Evolutionary conservation across 2,888 invertebrate genomes (phyloP).

Genomic region (Candidula unifasciata): DNA sequence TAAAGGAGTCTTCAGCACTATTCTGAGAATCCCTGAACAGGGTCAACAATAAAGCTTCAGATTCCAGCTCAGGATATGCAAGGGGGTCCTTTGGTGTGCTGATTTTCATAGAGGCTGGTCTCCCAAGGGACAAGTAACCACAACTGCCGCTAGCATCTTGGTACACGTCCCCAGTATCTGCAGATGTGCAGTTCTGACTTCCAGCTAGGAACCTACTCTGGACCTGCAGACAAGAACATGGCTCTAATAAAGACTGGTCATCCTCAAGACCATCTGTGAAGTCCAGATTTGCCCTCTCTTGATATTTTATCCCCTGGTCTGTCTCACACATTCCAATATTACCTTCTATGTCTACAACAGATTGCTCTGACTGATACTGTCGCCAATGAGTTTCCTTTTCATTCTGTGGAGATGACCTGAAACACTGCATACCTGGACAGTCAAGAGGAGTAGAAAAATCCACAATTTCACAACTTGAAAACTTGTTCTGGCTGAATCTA

Average conservation of each 20-base stretch:
- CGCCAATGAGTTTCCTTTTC: background rate
- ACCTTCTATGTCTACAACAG: background rate
- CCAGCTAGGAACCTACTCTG: background rate
- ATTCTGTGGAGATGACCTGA: background rate
- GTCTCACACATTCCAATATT: background rate
- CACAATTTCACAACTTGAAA: background rate
- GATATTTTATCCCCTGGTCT: background rate
- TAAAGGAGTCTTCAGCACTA: too few relatives aligned
- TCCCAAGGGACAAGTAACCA: too few relatives aligned
- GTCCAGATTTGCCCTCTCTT: background rate
- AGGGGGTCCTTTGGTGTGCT: too few relatives aligned
- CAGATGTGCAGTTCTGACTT: background rate
- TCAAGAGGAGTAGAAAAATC: background rate
- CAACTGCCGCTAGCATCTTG: too few relatives aligned
- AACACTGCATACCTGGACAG: background rate
- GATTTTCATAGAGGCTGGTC: too few relatives aligned
- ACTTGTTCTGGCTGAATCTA: background rate
- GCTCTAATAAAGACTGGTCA: background rate
- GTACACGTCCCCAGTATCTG: background rate
- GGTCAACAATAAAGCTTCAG: too few relatives aligned
- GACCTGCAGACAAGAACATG: background rate
- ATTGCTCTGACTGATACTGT: background rate
- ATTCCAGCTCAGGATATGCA: too few relatives aligned
- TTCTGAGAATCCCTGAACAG: too few relatives aligned
- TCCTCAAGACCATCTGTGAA: background rate